Conservation (phyloP, 2,797 vertebrate genomes). For the Micromesistius poutassou region DNA sequence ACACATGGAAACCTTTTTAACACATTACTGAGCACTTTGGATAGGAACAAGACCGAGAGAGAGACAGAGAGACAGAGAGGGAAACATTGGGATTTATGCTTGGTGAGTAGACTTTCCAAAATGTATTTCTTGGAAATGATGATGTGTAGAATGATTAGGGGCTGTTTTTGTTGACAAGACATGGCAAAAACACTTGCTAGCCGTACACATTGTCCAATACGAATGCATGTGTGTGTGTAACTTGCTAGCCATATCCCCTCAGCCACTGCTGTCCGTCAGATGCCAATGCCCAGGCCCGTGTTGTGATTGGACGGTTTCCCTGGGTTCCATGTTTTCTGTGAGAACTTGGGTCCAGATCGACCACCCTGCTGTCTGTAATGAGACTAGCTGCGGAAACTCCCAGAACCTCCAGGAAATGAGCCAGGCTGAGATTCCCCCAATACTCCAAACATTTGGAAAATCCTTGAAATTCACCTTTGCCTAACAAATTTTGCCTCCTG, state of each 20-base stretch:
- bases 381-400: neutral
- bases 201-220: too few species aligned
- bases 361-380: neutral
- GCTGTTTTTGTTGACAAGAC: slow-evolving; percentile 14
- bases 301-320: neutral
- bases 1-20: slow-evolving; percentile 45
- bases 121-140: slow-evolving; percentile 20
- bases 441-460: neutral
- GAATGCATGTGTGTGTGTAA: too few species aligned
- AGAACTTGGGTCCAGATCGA: neutral
- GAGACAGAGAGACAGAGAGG: neutral
- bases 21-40: slow-evolving; percentile 12
- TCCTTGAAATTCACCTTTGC: neutral
- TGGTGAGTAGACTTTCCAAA: slow-evolving; percentile 13
- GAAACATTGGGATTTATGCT: neutral
- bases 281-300: neutral
- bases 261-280: neutral
- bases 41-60: slow-evolving; percentile 2
- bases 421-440: neutral
- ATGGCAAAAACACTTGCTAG: too few species aligned
- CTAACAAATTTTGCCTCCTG: neutral
- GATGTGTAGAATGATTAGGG: slow-evolving; percentile 12
- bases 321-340: neutral
- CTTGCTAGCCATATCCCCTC: too few species aligned
- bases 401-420: neutral